Percentiles rank a stretch among this genome's conserved stretches.
phyloP scores from a whole-genome alignment of 2,113 vertebrate species.

The Varanus komodoensis region DNA sequence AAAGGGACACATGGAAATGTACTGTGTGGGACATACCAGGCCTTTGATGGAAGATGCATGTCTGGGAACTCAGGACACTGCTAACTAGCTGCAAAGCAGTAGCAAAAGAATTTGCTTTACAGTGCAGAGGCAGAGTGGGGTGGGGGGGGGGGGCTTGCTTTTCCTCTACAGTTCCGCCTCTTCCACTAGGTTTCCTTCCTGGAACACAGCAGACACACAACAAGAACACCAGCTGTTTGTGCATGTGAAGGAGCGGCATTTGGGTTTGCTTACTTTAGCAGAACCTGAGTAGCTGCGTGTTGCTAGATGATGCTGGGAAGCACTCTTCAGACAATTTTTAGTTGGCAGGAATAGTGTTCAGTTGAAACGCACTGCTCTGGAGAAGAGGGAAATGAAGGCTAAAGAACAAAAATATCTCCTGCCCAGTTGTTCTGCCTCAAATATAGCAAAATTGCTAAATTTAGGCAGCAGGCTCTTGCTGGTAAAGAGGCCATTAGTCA shows the following conservation, averaged over 20 bases:
- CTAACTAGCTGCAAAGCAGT: not conserved
- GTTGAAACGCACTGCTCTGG: conserved; percentile 28
- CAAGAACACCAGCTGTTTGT: not conserved
- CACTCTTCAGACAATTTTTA: not conserved
- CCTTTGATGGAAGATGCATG: too few species aligned
- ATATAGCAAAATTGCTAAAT: conserved; percentile 59
- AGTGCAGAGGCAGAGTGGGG: too few species aligned
- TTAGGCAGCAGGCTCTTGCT: conserved; percentile 64
- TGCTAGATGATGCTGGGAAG: not conserved
- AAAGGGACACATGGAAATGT: too few species aligned
- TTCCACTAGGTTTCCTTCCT: not conserved
- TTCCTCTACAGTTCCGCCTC: not conserved
- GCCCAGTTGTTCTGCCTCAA: conserved; percentile 53
- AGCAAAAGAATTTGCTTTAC: not conserved
- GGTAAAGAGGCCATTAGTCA: conserved; percentile 64
- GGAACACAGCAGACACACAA: not conserved
- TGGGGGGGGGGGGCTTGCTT: not conserved
- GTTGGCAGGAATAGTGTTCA: conserved; percentile 25
- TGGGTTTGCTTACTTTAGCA: not conserved
- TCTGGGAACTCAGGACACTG: not conserved
- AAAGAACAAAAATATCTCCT: conserved; percentile 40
- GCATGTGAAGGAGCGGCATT: too few species aligned
- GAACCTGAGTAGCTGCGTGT: not conserved
- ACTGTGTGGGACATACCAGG: too few species aligned
- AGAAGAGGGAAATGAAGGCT: conserved; percentile 21